Percentiles rank a stretch among this genome's conserved stretches.
Evolutionary conservation across 2,113 vertebrate species (phyloP).

Genomic region (Megaptera novaeangliae): DNA sequence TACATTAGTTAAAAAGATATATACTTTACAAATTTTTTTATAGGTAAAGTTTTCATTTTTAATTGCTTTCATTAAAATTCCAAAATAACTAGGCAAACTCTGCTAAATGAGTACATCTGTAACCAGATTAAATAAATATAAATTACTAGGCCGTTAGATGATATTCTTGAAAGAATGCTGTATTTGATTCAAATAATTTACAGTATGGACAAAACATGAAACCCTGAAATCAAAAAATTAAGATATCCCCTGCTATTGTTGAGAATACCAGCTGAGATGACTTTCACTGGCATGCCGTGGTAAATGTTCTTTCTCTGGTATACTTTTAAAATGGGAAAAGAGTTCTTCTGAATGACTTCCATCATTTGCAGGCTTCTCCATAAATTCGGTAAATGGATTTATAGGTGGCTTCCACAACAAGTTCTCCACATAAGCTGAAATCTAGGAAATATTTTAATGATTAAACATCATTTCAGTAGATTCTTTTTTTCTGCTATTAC

Average conservation of each 20-base stretch:
- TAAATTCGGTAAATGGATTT: constrained; percentile 13
- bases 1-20: neutral
- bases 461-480: neutral
- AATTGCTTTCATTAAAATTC: constrained; percentile 3
- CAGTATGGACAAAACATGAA: constrained; percentile 17
- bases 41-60: neutral
- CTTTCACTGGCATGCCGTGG: constrained; percentile 9
- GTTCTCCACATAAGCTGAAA: constrained; percentile 42
- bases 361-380: constrained; percentile 39
- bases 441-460: constrained; percentile 50
- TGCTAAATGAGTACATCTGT: neutral
- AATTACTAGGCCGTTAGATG: neutral
- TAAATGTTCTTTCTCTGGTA: neutral
- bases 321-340: neutral
- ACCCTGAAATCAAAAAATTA: neutral
- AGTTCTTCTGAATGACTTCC: constrained; percentile 39
- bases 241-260: neutral
- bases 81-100: neutral
- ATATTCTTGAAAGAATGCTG: neutral
- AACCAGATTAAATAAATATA: neutral
- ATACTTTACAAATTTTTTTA: neutral
- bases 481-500: neutral
- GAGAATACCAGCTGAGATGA: constrained; percentile 56
- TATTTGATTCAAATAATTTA: constrained; percentile 23
- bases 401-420: neutral